These are phyloP conservation scores for Geophilus truncorum DNA, from an alignment of 2,888 invertebrate species.

Conservation along the genomic window DNA sequence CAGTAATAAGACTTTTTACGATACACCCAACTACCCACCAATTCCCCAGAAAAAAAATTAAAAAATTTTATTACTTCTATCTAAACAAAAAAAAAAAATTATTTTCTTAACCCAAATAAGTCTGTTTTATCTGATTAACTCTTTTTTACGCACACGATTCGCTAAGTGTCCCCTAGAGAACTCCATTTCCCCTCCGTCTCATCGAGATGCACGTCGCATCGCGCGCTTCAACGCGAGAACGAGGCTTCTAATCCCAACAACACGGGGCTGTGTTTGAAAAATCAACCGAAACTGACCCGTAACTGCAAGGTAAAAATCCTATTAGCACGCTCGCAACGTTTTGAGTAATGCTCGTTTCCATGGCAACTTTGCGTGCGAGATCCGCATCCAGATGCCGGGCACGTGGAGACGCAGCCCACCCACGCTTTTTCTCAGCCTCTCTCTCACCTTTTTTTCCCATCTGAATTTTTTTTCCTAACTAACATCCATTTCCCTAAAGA, in stretches of 20 bases:
- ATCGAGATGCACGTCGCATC: background rate
- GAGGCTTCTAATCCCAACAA: background rate
- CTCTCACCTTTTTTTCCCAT: background rate
- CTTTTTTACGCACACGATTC: background rate
- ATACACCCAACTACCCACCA: no score
- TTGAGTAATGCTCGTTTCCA: background rate
- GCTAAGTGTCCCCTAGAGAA: conserved; percentile 4
- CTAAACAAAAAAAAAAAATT: no score
- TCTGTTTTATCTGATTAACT: background rate
- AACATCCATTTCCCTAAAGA: background rate
- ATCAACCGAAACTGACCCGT: conserved; percentile 5
- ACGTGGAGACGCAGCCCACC: background rate
- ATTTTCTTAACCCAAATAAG: no score
- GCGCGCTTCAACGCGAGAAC: background rate
- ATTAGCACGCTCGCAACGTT: background rate
- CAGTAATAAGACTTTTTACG: no score
- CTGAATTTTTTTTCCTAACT: background rate
- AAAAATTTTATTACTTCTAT: background rate
- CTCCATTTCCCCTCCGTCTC: background rate
- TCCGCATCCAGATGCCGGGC: background rate
- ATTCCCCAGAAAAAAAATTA: background rate
- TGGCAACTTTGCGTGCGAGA: background rate
- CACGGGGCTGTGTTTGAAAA: no score
- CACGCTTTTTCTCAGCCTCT: background rate
- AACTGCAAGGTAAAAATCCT: background rate